These are phyloP conservation scores for Acipenser transmontanus DNA, from an alignment of 2,797 vertebrate species.

Conservation along the genomic window DNA sequence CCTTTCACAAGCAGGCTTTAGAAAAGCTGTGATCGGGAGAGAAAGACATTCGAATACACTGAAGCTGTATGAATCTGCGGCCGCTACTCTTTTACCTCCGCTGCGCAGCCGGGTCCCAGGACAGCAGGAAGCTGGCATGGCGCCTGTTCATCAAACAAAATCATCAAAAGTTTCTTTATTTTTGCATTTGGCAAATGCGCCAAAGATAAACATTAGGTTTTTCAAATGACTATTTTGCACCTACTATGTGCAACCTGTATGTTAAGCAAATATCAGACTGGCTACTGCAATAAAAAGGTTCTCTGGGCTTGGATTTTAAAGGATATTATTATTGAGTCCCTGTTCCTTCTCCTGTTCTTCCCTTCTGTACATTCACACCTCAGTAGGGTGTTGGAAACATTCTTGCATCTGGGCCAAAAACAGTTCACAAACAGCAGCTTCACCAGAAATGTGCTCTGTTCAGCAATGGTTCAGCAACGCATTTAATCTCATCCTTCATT, in stretches of 20 bases:
- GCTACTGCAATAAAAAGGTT: no score
- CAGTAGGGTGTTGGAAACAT: neutral
- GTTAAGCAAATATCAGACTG: no score
- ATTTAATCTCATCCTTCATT: no score
- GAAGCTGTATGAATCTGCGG: neutral
- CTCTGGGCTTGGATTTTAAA: no score
- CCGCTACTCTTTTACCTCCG: neutral
- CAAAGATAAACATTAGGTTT: neutral
- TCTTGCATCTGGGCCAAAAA: neutral
- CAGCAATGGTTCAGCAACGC: no score
- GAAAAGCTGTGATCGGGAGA: conserved; percentile 1
- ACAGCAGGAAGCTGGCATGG: neutral
- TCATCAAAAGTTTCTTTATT: conserved; percentile 6
- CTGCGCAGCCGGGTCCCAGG: neutral
- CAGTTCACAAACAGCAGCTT: no score
- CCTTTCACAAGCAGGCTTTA: conserved; percentile 2
- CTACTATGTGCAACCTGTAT: neutral
- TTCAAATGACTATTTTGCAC: neutral
- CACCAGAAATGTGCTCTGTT: no score
- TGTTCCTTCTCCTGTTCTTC: neutral
- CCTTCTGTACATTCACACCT: neutral
- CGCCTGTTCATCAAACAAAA: neutral
- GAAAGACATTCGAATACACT: neutral
- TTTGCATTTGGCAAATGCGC: neutral
- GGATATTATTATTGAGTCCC: neutral